Evolutionary conservation across 1,140 invertebrate species (phyloP).

Genomic region (Zaprionus taronus): DNA sequence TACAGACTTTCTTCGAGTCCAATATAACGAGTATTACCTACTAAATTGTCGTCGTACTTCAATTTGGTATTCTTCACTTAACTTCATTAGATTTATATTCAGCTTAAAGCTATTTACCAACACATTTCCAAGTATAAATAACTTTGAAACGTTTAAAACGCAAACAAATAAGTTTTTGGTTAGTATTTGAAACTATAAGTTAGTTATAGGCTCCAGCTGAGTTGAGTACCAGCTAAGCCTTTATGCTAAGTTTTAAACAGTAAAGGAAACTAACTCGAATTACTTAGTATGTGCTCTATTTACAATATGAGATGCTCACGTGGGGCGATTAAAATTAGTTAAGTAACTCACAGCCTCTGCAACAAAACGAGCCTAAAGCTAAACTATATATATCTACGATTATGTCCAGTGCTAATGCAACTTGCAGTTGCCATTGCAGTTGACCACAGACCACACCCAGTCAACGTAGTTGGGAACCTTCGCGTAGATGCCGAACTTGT

Average conservation of each 20-base stretch:
- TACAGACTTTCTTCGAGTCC: neutral
- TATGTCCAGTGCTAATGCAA: constrained; percentile 56
- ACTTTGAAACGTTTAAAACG: constrained; percentile 5
- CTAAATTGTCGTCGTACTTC: neutral
- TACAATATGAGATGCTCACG: constrained; percentile 33
- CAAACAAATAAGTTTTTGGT: constrained; percentile 9
- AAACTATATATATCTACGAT: constrained; percentile 40
- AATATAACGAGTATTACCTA: neutral
- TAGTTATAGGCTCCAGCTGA: neutral
- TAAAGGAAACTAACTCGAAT: neutral
- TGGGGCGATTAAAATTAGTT: constrained; percentile 46
- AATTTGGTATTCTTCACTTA: constrained; percentile 16
- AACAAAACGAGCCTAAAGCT: constrained; percentile 55
- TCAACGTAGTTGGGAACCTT: constrained; percentile 93
- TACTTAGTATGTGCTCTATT: constrained; percentile 28
- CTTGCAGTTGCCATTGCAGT: constrained; percentile 84
- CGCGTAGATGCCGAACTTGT: constrained; percentile 97
- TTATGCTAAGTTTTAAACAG: neutral
- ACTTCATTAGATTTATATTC: neutral
- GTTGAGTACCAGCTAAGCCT: neutral
- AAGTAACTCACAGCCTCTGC: constrained; percentile 78
- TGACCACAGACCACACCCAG: constrained; percentile 92
- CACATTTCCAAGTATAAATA: constrained; percentile 1
- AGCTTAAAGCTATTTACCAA: constrained; percentile 38
- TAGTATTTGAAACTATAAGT: constrained; percentile 1